Percentiles rank a stretch among this genome's conserved stretches.
These are phyloP conservation scores for Cantharis lateralis DNA, from an alignment of 2,888 invertebrate species.

Conservation along the genomic window DNA sequence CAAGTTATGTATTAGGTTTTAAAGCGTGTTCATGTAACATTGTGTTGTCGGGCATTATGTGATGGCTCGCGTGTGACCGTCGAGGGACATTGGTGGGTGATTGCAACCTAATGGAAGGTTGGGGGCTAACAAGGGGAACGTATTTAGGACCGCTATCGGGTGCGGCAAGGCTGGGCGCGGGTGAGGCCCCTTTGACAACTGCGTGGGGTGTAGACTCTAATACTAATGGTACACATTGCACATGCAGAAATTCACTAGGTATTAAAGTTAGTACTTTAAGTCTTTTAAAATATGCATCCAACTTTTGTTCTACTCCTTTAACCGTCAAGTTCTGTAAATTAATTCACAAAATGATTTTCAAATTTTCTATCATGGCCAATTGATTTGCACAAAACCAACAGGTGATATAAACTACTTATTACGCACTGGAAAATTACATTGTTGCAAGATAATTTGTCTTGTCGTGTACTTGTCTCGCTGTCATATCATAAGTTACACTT, in stretches of 20 bases:
- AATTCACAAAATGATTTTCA: background rate
- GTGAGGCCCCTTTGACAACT: conserved; percentile 45
- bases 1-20: conserved; percentile 6
- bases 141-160: conserved; percentile 40
- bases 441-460: background rate
- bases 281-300: background rate
- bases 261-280: background rate
- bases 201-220: conserved; percentile 45
- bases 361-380: background rate
- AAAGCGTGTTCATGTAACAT: conserved; percentile 23
- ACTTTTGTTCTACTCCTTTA: background rate
- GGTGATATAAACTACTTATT: background rate
- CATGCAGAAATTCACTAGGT: conserved; percentile 33
- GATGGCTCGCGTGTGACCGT: conserved; percentile 32
- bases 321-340: background rate
- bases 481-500: background rate
- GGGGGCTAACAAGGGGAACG: conserved; percentile 36
- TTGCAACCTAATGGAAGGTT: conserved; percentile 33
- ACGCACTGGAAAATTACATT: background rate
- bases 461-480: background rate
- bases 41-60: conserved; percentile 17
- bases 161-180: conserved; percentile 53
- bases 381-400: background rate
- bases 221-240: conserved; percentile 41
- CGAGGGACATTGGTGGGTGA: conserved; percentile 30